Conservation (phyloP, 1,140 invertebrate species). For the Drosophila pseudoobscura region DNA sequence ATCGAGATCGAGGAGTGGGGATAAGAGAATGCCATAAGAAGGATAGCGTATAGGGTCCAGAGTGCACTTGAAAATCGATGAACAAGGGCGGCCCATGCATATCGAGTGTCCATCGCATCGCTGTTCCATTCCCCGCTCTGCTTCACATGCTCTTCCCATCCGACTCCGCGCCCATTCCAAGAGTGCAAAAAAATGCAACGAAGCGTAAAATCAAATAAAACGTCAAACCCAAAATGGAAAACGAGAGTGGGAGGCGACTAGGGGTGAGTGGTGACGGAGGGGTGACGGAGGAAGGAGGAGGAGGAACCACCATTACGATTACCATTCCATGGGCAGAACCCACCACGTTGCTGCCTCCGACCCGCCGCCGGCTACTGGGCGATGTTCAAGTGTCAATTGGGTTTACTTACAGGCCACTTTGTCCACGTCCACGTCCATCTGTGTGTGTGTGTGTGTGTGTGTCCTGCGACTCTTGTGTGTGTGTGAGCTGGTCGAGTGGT, state of each 20-base stretch:
- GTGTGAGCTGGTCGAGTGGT: slow-evolving; percentile 3
- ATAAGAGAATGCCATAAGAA: slow-evolving; percentile 8
- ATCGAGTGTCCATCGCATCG: slow-evolving; percentile 58
- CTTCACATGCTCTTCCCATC: too few relatives aligned
- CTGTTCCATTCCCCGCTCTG: too few relatives aligned
- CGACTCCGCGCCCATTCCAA: slow-evolving; percentile 15
- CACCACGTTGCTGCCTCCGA: slow-evolving; percentile 39
- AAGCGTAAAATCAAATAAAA: slow-evolving; percentile 81
- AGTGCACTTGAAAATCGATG: slow-evolving; percentile 72
- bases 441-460: slow-evolving; percentile 22
- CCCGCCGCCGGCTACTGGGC: slow-evolving; percentile 43
- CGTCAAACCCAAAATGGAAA: slow-evolving; percentile 62
- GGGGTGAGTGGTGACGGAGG: slow-evolving; percentile 1
- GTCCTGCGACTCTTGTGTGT: too few relatives aligned
- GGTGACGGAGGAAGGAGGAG: background rate
- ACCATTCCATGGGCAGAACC: slow-evolving; percentile 30
- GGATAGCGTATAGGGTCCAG: background rate
- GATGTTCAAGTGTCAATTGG: slow-evolving; percentile 77
- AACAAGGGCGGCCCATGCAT: slow-evolving; percentile 51
- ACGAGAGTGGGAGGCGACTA: slow-evolving; percentile 29
- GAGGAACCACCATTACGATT: slow-evolving; percentile 35
- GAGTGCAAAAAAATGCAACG: slow-evolving; percentile 72
- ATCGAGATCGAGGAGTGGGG: slow-evolving; percentile 39
- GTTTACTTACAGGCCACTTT: slow-evolving; percentile 73
- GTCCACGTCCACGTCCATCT: slow-evolving; percentile 51